Evolutionary conservation across 2,113 vertebrate genomes (phyloP).

Genomic region (Apteryx owenii): DNA sequence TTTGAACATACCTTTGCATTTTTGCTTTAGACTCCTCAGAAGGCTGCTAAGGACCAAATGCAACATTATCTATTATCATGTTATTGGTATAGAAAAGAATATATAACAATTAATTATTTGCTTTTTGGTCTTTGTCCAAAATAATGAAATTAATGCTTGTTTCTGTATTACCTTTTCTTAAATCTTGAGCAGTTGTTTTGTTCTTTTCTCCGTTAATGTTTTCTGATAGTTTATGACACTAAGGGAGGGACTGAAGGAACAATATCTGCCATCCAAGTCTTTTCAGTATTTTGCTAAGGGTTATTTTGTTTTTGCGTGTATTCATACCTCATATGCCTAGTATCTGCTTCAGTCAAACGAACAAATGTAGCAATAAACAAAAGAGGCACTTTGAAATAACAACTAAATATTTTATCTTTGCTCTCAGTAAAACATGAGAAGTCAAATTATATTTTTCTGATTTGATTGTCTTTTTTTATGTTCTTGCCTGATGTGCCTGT

Average conservation of each 20-base stretch:
- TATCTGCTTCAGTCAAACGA: not conserved
- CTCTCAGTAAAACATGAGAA: not conserved
- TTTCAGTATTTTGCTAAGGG: not conserved
- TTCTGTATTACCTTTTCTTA: not conserved
- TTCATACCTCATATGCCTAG: not conserved
- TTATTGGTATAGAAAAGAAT: not conserved
- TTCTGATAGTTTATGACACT: not conserved
- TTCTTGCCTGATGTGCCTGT: not conserved
- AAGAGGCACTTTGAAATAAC: not conserved
- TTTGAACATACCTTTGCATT: not conserved
- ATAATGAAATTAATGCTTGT: not conserved
- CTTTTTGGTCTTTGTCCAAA: not conserved
- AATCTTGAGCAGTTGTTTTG: not conserved
- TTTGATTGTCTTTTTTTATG: not conserved
- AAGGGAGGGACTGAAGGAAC: not conserved
- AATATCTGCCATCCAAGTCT: not conserved
- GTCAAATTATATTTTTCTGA: not conserved
- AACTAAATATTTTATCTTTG: slow-evolving; percentile 26
- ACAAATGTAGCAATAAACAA: not conserved
- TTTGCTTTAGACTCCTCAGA: not conserved
- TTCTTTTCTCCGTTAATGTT: not conserved
- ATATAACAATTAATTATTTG: not conserved
- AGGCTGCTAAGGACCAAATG: not conserved
- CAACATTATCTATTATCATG: not conserved
- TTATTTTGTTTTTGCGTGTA: not conserved